Evolutionary conservation across 2,888 invertebrate species (phyloP), one percentile per base, ranked within the genome.

Genomic region (Tiliacea citrago): DNA sequence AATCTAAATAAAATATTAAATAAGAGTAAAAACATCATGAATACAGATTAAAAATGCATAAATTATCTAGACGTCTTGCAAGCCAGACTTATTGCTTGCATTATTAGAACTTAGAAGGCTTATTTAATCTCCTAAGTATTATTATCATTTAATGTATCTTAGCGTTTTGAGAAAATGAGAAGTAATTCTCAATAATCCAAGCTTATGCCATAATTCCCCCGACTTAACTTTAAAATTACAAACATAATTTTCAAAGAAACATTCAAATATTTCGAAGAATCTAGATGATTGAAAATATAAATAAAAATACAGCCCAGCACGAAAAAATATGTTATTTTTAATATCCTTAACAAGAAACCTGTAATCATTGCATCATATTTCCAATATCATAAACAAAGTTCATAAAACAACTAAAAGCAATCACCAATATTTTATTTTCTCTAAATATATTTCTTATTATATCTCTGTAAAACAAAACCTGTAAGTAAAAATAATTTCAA

Each of bases 1-100:
- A 49, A 60, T 53, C 57, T 67, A 63, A 72, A 76, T 60, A 70
- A 70, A 73, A 68, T 73, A 69, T 71, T 80, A 66, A 62, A 73
- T 65, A 42, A 39, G 6, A 57, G 7, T 13, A 35, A 60, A 65
- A 63, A 61, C 55, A 24, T 72, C 29, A 72, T 76, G 55, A 76
- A 73, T 68, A 29, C 18, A 57, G 35, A 73, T 69, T 53, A 62
- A 80, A 82, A 72, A 58, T 62, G 0, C 49, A 57, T 47, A 60
- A 65, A 77, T 62, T 39, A 68, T 61, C 24, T 42, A 66, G 39
- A 73, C 2, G 13, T 60, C 45, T 39, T 16, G 35, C 4, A 67
- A 47, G 7, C 13, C n/a, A 69, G 29, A 42, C 13, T 35, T 6
- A 21, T 51, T 42, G 8, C 42, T 55, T 18, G 45, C 0, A 47